Evolutionary conservation across 2,888 invertebrate species (phyloP).

Genomic region (Exephanes ischioxanthus): DNA sequence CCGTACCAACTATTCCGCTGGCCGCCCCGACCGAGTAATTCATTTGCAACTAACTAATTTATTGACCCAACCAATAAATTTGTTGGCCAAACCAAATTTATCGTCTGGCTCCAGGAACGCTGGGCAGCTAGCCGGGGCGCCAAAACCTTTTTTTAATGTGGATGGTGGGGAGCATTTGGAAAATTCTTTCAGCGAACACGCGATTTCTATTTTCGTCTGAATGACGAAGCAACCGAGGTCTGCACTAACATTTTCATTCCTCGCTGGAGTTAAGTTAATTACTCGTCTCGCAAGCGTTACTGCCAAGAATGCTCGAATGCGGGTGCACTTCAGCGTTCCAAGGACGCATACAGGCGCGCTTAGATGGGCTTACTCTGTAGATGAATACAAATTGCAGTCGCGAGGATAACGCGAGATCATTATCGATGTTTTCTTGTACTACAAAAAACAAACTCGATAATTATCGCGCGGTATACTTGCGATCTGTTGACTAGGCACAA

Average conservation of each 20-base stretch:
- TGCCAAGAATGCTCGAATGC: conserved; percentile 48
- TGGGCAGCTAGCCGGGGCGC: too few relatives aligned
- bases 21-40: not conserved
- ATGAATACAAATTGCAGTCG: conserved; percentile 18
- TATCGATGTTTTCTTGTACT: not conserved
- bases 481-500: conserved; percentile 34
- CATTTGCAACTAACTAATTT: not conserved
- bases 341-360: conserved; percentile 7
- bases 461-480: conserved; percentile 12
- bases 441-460: conserved; percentile 27
- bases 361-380: conserved; percentile 15
- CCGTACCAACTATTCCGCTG: not conserved
- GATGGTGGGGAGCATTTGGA: not conserved
- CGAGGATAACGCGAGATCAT: not conserved
- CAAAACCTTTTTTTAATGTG: not conserved
- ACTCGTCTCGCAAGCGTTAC: conserved; percentile 36
- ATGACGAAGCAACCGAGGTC: conserved; percentile 44
- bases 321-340: conserved; percentile 29
- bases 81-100: not conserved
- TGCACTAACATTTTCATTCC: conserved; percentile 52
- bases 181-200: conserved; percentile 25
- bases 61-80: not conserved
- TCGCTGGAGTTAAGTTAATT: conserved; percentile 47
- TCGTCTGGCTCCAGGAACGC: not conserved
- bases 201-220: conserved; percentile 55